Evolutionary conservation across 1,140 invertebrate species (phyloP).

Genomic region (Aricia agestis): DNA sequence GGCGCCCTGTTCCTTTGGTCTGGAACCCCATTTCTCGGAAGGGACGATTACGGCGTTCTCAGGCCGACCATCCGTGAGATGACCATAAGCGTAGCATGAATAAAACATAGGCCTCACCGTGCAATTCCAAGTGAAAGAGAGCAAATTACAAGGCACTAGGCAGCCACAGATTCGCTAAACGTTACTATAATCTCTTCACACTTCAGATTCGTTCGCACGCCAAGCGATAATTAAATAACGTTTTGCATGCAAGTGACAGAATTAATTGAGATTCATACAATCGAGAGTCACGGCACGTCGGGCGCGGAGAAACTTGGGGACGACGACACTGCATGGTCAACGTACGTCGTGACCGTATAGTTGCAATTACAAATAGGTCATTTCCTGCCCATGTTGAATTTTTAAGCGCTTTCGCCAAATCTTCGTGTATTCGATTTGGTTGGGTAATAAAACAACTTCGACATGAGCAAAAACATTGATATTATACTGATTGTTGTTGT

Average conservation of each 20-base stretch:
- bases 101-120: background rate
- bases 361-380: constrained; percentile 55
- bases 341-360: constrained; percentile 50
- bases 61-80: constrained; percentile 11
- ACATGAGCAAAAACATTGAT: background rate
- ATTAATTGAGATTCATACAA: constrained; percentile 33
- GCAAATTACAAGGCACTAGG: background rate
- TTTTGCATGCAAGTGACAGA: constrained; percentile 29
- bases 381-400: constrained; percentile 57
- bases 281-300: constrained; percentile 49
- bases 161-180: background rate
- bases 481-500: no score
- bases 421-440: constrained; percentile 18
- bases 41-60: background rate
- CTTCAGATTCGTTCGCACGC: constrained; percentile 11
- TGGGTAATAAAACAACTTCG: background rate
- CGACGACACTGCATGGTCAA: constrained; percentile 28
- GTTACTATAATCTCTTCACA: background rate
- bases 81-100: constrained; percentile 6
- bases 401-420: constrained; percentile 48
- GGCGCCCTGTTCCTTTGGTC: no score
- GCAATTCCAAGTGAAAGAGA: constrained; percentile 7
- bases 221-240: constrained; percentile 24
- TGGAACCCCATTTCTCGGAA: background rate
- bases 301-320: constrained; percentile 46